These are phyloP conservation scores for Vespertilio murinus DNA, from an alignment of 2,797 vertebrate genomes.

Conservation along the genomic window DNA sequence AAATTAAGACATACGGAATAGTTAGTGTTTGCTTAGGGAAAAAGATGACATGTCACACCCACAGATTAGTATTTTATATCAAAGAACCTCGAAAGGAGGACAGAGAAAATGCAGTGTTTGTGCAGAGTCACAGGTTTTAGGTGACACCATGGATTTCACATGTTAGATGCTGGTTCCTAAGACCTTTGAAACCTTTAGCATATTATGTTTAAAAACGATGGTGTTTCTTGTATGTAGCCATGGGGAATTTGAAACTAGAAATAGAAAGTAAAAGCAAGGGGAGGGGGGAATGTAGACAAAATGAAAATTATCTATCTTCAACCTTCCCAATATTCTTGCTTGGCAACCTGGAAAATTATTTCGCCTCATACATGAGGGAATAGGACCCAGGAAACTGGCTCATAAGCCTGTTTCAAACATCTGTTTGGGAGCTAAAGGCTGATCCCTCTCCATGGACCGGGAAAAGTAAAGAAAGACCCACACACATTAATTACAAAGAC, in stretches of 20 bases:
- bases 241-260: neutral
- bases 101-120: neutral
- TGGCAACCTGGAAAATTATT: slow-evolving; percentile 16
- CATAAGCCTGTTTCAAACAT: slow-evolving; percentile 12
- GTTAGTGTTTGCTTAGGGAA: neutral
- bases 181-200: neutral
- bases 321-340: neutral
- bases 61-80: neutral
- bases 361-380: slow-evolving; percentile 22
- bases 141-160: neutral
- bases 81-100: neutral
- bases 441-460: slow-evolving; percentile 29
- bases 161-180: neutral
- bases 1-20: neutral
- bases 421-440: neutral
- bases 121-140: neutral
- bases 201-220: neutral
- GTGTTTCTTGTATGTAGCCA: neutral
- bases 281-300: neutral
- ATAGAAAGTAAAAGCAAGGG: neutral
- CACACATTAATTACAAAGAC: slow-evolving; percentile 59
- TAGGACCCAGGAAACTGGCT: neutral
- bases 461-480: slow-evolving; percentile 66
- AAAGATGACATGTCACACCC: neutral
- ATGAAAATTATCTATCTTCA: neutral